Evolutionary conservation across 1,140 invertebrate genomes (phyloP).

Genomic region (Aphaenogaster floridana): DNA sequence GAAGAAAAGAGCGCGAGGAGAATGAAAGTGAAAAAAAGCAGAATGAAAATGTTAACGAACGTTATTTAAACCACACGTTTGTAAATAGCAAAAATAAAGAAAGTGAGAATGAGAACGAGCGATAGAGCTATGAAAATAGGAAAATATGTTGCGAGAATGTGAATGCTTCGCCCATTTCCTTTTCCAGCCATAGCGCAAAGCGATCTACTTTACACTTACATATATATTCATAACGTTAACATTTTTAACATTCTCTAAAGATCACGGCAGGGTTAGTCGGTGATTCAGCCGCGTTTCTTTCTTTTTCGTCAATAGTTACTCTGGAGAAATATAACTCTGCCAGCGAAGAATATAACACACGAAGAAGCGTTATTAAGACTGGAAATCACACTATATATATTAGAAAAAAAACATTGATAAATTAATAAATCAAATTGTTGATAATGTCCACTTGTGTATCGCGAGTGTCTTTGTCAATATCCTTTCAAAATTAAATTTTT

Average conservation of each 20-base stretch:
- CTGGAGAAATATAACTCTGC: slow-evolving; percentile 9
- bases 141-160: slow-evolving; percentile 49
- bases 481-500: slow-evolving; percentile 1
- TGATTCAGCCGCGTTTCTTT: slow-evolving; percentile 36
- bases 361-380: slow-evolving; percentile 43
- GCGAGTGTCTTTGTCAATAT: slow-evolving; percentile 17
- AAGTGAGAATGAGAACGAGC: slow-evolving; percentile 45
- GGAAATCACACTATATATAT: not conserved
- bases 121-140: slow-evolving; percentile 33
- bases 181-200: slow-evolving; percentile 23
- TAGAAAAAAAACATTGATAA: slow-evolving; percentile 7
- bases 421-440: slow-evolving; percentile 16
- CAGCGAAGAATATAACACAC: not conserved
- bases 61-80: slow-evolving; percentile 74
- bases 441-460: not conserved
- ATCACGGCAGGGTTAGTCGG: not conserved
- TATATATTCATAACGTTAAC: slow-evolving; percentile 31
- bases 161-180: slow-evolving; percentile 61
- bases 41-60: slow-evolving; percentile 57
- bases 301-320: slow-evolving; percentile 28
- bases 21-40: slow-evolving; percentile 45
- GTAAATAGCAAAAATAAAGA: slow-evolving; percentile 70
- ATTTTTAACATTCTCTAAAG: slow-evolving; percentile 38
- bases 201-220: slow-evolving; percentile 23
- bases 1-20: slow-evolving; percentile 44